Percentiles rank a stretch among this genome's conserved stretches.
Conservation (phyloP, 2,113 vertebrate genomes). For the Pedetes capensis region DNA sequence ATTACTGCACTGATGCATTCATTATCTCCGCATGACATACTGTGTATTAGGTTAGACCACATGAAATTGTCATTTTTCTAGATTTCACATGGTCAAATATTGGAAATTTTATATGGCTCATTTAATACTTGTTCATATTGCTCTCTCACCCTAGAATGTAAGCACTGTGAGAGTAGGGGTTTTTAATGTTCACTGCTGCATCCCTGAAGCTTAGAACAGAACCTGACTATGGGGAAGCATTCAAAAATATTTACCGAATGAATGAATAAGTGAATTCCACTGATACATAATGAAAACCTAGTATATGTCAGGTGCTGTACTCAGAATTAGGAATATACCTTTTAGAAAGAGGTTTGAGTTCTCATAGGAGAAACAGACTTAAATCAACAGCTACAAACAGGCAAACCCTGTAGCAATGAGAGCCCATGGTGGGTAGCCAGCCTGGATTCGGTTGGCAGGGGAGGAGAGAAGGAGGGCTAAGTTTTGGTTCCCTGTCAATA, state of each 20-base stretch:
- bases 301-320: neutral
- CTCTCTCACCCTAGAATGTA: neutral
- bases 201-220: neutral
- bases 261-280: neutral
- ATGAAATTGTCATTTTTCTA: neutral
- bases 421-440: too few species aligned
- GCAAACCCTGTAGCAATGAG: neutral
- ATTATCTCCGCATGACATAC: neutral
- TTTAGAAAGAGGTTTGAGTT: neutral
- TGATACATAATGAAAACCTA: neutral
- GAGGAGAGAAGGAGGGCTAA: neutral
- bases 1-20: neutral
- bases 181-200: neutral
- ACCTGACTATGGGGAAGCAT: neutral
- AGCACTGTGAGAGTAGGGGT: neutral
- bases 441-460: neutral
- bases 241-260: neutral
- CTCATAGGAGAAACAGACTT: neutral
- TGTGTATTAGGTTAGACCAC: neutral
- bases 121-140: neutral
- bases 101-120: neutral
- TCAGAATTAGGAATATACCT: neutral
- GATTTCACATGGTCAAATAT: neutral
- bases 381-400: neutral
- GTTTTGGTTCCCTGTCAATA: neutral